Base-by-base conservation (phyloP, 2,797 vertebrate genomes). In the Menidia menidia region DNA sequence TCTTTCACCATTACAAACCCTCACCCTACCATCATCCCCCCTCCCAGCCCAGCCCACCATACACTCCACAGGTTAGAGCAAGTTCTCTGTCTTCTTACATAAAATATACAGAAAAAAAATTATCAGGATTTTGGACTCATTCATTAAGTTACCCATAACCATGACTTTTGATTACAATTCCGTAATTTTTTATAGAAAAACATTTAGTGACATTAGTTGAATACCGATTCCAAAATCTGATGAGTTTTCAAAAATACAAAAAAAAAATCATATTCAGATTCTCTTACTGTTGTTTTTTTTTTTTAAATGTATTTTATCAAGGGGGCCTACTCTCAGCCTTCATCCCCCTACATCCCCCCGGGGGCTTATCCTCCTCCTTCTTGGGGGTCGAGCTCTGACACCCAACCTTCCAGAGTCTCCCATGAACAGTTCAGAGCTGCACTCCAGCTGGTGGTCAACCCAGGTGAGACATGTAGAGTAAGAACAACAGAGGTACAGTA, bases 341-440 rank as follows among this genome's bases (percentile, higher is more conserved):
- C 97, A 55, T 98, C 97, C 15, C 97, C 97, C 1, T 97, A 97
- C 86, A 93, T 97, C 84, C 95, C 95, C 0, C 96, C 97, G 6
- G 95, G 95, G 72, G 93, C 96, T 70, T 98, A 98, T 77, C 97
- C 97, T 0, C 96, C 97, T 3, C 97, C 97, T 31, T 98, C 97
- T 88, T 99, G 97, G 97, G 96, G 97, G 43, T 98, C 97, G 16
- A 95, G 95, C 78, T 97, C 97, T 0, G 97, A 99, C 85, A 96
- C 97, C 54, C 97, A 97, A 58, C 96, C 97, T 60, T 97, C 97
- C 77, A 90, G 98, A 83, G 97, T 99, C 55, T 99, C 98, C 62
- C 98, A 99, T 0, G 97, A 99, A 92, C 97, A 99, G 85, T 99
- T 99, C 88, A 93, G 98, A 82, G 98, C 97, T 8, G 97, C 98